Evolutionary conservation across 2,797 vertebrate genomes (phyloP).

Genomic region (Ficedula albicollis): DNA sequence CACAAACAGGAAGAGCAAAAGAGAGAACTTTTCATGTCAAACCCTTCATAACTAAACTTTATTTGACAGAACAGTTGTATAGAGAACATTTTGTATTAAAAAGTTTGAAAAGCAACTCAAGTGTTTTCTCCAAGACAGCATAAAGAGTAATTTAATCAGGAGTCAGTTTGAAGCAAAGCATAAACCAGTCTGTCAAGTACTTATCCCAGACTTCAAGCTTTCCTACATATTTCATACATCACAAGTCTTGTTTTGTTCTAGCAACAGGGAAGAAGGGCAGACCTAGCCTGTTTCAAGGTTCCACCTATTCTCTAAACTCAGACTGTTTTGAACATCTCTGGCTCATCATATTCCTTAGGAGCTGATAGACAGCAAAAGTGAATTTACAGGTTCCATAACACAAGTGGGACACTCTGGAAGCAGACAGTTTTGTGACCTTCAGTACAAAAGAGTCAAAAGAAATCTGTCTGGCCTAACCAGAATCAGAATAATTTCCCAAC

Average conservation of each 20-base stretch:
- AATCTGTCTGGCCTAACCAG: background rate
- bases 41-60: background rate
- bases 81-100: background rate
- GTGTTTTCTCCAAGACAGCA: background rate
- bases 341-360: background rate
- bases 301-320: background rate
- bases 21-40: background rate
- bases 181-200: background rate
- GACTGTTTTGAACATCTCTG: background rate
- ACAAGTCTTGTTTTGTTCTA: slow-evolving; percentile 1
- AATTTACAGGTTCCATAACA: background rate
- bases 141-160: background rate
- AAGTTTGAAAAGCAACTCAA: background rate
- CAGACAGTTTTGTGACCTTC: background rate
- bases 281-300: background rate
- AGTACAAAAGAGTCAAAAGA: background rate
- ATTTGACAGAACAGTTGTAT: background rate
- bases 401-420: background rate
- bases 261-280: background rate
- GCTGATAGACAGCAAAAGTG: background rate
- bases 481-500: background rate
- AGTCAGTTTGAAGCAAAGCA: background rate
- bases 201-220: background rate
- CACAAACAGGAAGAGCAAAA: background rate
- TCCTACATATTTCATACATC: background rate